Percentiles rank a stretch among this genome's conserved stretches.
Conservation (phyloP, 2,888 invertebrate species). For the Xestia xanthographa region DNA sequence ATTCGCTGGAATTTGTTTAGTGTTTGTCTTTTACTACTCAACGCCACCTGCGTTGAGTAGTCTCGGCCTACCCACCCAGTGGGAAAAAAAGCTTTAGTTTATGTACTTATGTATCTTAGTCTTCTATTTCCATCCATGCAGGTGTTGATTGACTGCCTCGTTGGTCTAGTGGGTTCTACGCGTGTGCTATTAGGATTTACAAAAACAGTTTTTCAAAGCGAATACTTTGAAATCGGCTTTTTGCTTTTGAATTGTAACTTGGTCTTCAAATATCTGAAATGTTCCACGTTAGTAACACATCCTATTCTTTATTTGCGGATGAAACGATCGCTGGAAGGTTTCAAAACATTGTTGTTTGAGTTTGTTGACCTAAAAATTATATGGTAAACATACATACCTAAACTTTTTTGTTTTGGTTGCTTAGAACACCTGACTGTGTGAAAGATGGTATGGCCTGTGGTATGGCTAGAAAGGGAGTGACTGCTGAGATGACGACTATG, state of each 20-base stretch:
- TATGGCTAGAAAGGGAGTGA: background rate
- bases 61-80: background rate
- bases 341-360: constrained; percentile 6
- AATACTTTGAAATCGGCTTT: background rate
- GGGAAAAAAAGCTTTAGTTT: background rate
- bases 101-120: background rate
- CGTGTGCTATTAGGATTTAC: background rate
- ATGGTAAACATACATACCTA: background rate
- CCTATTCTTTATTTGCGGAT: constrained; percentile 21
- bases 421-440: background rate
- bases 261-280: background rate
- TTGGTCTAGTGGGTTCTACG: background rate
- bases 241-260: background rate
- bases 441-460: background rate
- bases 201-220: background rate
- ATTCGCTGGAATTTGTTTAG: background rate
- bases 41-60: no score
- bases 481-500: background rate
- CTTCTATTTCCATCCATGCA: background rate
- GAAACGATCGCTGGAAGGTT: constrained; percentile 25
- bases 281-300: constrained; percentile 25
- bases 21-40: background rate
- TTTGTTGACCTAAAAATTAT: background rate
- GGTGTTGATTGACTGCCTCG: background rate
- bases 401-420: background rate